Conservation (phyloP, 1,140 invertebrate genomes). For the Ridgeia piscesae region DNA sequence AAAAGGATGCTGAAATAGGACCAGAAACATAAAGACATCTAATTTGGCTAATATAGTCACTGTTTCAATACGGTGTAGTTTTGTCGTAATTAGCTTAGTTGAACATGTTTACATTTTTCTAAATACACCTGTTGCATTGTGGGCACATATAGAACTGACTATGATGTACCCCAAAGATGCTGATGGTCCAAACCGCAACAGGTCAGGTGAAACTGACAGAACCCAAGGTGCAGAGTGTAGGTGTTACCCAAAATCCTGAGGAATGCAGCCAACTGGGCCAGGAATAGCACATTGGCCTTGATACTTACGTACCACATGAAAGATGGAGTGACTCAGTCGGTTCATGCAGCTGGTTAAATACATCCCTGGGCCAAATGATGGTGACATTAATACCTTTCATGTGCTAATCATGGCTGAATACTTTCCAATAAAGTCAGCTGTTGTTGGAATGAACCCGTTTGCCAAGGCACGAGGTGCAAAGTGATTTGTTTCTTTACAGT, state of each 20-base stretch:
- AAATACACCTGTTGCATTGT: not conserved
- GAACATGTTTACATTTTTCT: not conserved
- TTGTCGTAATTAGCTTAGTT: too few relatives aligned
- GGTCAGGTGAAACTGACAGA: too few relatives aligned
- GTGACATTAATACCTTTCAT: not conserved
- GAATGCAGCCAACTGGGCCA: not conserved
- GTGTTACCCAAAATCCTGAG: not conserved
- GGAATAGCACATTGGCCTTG: not conserved
- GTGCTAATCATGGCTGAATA: not conserved
- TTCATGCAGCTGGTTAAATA: not conserved
- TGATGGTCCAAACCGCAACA: too few relatives aligned
- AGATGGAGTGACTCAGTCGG: not conserved
- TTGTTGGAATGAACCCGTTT: not conserved
- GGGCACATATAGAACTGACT: not conserved
- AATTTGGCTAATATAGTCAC: too few relatives aligned
- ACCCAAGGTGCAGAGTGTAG: too few relatives aligned
- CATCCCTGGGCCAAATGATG: not conserved
- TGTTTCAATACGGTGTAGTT: too few relatives aligned
- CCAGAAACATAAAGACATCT: too few relatives aligned
- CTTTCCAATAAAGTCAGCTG: not conserved
- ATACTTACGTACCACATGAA: not conserved
- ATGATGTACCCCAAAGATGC: not conserved
- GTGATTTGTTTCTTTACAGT: too few relatives aligned
- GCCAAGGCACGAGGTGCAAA: not conserved
- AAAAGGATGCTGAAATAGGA: too few relatives aligned